Base-by-base conservation (phyloP, 1,140 invertebrate genomes). In the Bombus turneri region DNA sequence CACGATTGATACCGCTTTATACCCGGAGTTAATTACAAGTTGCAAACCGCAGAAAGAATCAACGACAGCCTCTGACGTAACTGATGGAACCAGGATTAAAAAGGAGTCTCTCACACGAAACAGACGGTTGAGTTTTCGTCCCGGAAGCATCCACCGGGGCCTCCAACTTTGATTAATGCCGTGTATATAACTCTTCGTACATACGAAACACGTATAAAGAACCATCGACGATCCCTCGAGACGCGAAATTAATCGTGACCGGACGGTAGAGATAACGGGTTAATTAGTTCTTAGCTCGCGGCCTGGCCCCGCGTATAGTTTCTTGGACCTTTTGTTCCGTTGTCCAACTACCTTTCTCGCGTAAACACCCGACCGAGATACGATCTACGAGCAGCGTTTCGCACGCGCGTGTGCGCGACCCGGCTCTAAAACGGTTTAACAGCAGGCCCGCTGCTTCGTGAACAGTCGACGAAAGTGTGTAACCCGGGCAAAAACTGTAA, bases 181-280 rank as follows among this genome's bases (percentile, higher is more conserved):
- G 59, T 62, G 64, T 43, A 77, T 77, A 53, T 53, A 53, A 53
- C 47, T 53, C 47, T 53, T 22, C 47, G 47, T 53, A 53, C 47
- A 53, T 53, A 53, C 57, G 43, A n/a, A 57, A 80, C 69, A 68
- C 80, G 89, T 80, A 81, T 62, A 75, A 83, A 83, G 64, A 82
- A 69, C 85, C 47, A 62, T 64, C 62, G n/a, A 4, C 31, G n/a
- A n/a, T 25, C 31, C 31, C 82, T 85, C 89, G 86, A 88, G 90
- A 92, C 87, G 91, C 91, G 91, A 91, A 93, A 93, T 93, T 93
- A 93, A 93, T 93, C 92, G 91, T 86, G 86, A 81, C 77, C 81
- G 85, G 88, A 92, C 88, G 84, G 43, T 41, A 71, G 81, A 93
- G 92, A 93, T 92, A 92, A 91, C 91, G 85, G 76, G 87, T 89